phyloP scores from a whole-genome alignment of 2,113 vertebrate species.

The Synodontis membranacea region DNA sequence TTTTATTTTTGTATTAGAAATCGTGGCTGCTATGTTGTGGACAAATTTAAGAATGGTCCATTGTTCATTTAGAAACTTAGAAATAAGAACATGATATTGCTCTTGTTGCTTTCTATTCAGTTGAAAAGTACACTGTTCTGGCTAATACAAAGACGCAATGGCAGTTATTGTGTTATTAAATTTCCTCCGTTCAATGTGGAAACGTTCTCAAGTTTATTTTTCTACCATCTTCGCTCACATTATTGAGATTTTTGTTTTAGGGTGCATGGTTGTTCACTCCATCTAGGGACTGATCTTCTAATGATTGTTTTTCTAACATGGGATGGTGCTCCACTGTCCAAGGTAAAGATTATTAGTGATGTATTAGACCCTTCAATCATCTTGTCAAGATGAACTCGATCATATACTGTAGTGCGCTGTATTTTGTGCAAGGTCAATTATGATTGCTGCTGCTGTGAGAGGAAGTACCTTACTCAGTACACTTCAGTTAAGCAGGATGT shows the following conservation, averaged over 20 bases:
- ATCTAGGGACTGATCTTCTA: too few species aligned
- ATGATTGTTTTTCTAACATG: too few species aligned
- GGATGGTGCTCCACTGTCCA: too few species aligned
- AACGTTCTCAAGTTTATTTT: background rate
- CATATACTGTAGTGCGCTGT: too few species aligned
- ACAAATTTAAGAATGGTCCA: background rate
- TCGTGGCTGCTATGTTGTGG: background rate
- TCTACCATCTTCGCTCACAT: too few species aligned
- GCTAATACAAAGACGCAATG: background rate
- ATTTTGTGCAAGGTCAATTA: background rate
- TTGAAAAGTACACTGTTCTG: background rate
- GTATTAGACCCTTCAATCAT: too few species aligned
- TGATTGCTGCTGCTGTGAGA: background rate
- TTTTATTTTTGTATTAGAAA: background rate
- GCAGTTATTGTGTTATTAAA: background rate
- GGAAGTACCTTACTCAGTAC: background rate
- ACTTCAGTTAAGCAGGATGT: background rate
- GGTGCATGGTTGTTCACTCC: too few species aligned
- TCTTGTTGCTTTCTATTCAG: background rate
- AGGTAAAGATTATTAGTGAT: too few species aligned
- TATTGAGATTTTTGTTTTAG: too few species aligned
- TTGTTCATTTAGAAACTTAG: background rate
- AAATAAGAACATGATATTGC: background rate
- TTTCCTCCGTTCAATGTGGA: background rate
- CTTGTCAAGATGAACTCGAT: too few species aligned